Evolutionary conservation across 2,888 invertebrate genomes (phyloP).

Genomic region (Drosophila mimetica): DNA sequence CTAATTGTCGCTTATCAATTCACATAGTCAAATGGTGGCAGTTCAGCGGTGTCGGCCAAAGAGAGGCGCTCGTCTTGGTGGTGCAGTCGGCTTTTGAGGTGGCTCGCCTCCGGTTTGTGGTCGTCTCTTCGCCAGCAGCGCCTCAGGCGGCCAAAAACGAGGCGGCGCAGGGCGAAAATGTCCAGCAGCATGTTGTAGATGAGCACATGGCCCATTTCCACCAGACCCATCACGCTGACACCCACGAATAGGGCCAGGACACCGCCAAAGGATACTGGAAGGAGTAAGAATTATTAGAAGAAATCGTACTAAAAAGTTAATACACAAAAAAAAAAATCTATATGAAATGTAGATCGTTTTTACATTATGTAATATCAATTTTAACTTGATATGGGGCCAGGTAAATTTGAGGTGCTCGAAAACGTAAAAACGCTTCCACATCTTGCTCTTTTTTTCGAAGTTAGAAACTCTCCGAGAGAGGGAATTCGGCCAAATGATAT

Average conservation of each 20-base stretch:
- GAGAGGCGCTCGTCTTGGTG: constrained; percentile 40
- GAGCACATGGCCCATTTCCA: constrained; percentile 71
- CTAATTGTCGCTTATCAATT: constrained; percentile 69
- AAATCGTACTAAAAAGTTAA: too few relatives aligned
- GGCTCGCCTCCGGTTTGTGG: constrained; percentile 6
- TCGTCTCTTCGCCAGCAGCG: constrained; percentile 1
- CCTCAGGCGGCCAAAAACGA: constrained; percentile 20
- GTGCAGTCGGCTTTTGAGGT: not conserved
- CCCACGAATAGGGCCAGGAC: constrained; percentile 84
- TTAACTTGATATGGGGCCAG: too few relatives aligned
- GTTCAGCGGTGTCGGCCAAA: constrained; percentile 62
- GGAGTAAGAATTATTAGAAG: too few relatives aligned
- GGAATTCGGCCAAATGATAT: too few relatives aligned
- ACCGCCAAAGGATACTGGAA: constrained; percentile 84
- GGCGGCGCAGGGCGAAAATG: constrained; percentile 32
- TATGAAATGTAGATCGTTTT: too few relatives aligned
- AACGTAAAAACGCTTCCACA: too few relatives aligned
- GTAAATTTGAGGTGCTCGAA: too few relatives aligned
- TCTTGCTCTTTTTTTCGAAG: too few relatives aligned
- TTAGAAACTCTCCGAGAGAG: too few relatives aligned
- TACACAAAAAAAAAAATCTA: too few relatives aligned
- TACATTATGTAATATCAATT: too few relatives aligned
- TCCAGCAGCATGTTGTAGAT: constrained; percentile 53
- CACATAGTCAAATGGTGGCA: constrained; percentile 65
- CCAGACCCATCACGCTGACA: constrained; percentile 61